Evolutionary conservation across 1,140 invertebrate genomes (phyloP).

Genomic region (Aleiodes sp.): DNA sequence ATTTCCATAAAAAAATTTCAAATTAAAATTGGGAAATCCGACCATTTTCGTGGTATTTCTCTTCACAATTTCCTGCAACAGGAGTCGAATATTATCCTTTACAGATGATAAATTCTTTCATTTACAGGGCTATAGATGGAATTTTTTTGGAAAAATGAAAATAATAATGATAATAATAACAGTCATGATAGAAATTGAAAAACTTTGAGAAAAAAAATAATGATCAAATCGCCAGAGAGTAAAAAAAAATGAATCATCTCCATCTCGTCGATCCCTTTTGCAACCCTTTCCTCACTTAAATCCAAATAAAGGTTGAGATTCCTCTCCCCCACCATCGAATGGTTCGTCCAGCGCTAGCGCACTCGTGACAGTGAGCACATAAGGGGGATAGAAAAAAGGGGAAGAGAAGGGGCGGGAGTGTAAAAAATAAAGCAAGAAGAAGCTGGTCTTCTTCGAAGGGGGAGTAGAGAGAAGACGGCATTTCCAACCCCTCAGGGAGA

Average conservation of each 20-base stretch:
- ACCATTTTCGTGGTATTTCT: no score
- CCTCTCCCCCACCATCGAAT: slow-evolving; percentile 23
- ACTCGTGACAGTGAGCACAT: not conserved
- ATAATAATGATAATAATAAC: no score
- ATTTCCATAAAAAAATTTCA: not conserved
- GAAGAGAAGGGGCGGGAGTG: not conserved
- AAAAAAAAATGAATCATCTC: no score
- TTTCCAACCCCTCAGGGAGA: slow-evolving; percentile 36
- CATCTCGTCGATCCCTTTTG: slow-evolving; percentile 12
- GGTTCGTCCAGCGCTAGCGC: not conserved
- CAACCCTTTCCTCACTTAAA: slow-evolving; percentile 64
- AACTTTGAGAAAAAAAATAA: no score
- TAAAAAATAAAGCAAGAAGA: not conserved
- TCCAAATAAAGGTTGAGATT: slow-evolving; percentile 57
- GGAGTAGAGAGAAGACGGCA: slow-evolving; percentile 14
- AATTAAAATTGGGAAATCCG: no score
- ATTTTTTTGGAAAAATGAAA: no score
- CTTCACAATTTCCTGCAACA: no score
- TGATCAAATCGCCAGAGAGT: no score
- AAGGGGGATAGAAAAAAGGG: not conserved
- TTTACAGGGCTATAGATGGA: no score
- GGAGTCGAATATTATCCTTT: no score
- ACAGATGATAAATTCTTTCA: no score
- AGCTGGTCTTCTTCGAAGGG: not conserved
- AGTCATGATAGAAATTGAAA: no score